Evolutionary conservation across 2,797 vertebrate species (phyloP), one percentile per base, ranked within the genome.

Genomic region (Graptemys geographica): DNA sequence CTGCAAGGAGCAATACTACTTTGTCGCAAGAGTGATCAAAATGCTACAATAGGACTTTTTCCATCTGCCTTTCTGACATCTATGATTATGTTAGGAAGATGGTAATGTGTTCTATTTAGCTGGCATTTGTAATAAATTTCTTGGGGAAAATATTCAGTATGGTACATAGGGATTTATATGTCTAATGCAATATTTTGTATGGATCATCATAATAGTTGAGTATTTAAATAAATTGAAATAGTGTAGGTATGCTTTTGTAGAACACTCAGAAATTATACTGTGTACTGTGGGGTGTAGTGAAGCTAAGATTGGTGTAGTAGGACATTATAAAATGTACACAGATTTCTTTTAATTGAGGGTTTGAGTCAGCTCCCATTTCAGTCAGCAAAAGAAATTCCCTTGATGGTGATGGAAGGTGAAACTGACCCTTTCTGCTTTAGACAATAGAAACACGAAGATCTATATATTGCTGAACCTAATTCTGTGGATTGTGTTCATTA

Each of bases 71-170:
- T 96, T 84, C 82, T 90, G 57, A 95, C 95, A 96, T 96, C 21
- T 78, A 41, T 91, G 79, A 92, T 93, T 82, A 91, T 88, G 33
- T 93, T 76, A 65, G 92, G 94, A 88, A 94, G 49, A 69, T 69
- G 33, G 16, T 65, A 52, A 82, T 84, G 83, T 90, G n/a, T 53
- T 27, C n/a, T 65, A 95, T 56, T 79, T 93, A 85, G 69, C 88
- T 94, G 82, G 88, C 56, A 93, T 96, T 94, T 76, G 59, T 87
- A 94, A 81, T 94, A 95, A 91, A 85, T 94, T 97, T 97, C 90
- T 94, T 84, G 89, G 96, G 90, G 52, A 79, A 91, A 90, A 94
- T 96, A 91, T 62, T 93, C 91, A 96, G 87, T 90, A 90, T 85
- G 41, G 37, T 95, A 91, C 90, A 93, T 83, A 93, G 88, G 91